Evolutionary conservation across 2,888 invertebrate genomes (phyloP).

Genomic region (Heteropelma amictum): DNA sequence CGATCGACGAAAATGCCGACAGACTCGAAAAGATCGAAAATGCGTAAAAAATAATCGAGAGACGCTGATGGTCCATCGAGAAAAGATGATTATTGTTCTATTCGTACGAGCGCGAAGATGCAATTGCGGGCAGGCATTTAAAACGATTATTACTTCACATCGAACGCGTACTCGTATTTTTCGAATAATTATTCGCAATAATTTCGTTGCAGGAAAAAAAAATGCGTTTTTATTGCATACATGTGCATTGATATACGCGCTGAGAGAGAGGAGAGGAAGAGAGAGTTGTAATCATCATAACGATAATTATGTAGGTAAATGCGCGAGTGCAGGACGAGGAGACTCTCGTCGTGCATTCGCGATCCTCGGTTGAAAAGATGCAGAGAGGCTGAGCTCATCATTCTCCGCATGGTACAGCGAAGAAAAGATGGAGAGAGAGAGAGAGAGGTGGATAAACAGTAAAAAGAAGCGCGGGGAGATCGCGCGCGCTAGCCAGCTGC

Average conservation of each 20-base stretch:
- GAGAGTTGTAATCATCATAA: constrained; percentile 73
- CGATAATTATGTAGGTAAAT: constrained; percentile 76
- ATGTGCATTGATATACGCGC: neutral
- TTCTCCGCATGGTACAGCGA: neutral
- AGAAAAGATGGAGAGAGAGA: neutral
- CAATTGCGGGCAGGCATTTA: constrained; percentile 6
- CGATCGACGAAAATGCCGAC: no score
- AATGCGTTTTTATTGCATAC: neutral
- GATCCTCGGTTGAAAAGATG: constrained; percentile 50
- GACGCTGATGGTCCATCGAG: no score
- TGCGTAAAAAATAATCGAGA: no score
- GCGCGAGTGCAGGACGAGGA: constrained; percentile 56
- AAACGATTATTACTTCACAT: constrained; percentile 19
- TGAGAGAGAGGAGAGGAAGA: constrained; percentile 12
- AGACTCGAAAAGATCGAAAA: no score
- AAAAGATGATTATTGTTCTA: no score
- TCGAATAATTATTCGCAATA: constrained; percentile 22
- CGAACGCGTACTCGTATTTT: neutral
- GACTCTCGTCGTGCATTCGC: constrained; percentile 39
- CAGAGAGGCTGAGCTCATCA: neutral
- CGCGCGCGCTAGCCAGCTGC: constrained; percentile 73
- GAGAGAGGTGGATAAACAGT: constrained; percentile 3
- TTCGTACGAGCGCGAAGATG: no score
- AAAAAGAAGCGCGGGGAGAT: constrained; percentile 46
- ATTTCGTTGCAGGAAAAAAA: neutral